A percentile compares a stretch with the other conserved stretches of the same genome.
These are phyloP conservation scores for Xenus cinereus DNA, from an alignment of 2,113 vertebrate species.

Conservation along the genomic window DNA sequence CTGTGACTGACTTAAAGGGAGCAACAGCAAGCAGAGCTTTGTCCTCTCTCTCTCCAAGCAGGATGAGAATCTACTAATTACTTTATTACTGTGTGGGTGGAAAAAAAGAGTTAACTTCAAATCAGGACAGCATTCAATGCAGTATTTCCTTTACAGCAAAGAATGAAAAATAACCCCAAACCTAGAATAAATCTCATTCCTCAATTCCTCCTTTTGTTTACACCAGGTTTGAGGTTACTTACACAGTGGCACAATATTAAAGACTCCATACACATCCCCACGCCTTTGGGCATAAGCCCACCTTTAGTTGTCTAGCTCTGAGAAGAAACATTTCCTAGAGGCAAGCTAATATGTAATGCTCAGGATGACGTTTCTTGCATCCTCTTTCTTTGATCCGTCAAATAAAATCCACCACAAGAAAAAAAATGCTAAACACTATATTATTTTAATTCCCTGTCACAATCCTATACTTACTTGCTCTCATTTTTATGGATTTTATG, in stretches of 20 bases:
- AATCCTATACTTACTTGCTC: background rate
- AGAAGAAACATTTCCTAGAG: background rate
- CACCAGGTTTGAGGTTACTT: background rate
- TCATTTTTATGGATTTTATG: background rate
- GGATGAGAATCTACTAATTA: slow-evolving; percentile 12
- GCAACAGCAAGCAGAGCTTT: background rate
- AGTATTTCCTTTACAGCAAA: background rate
- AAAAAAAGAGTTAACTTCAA: slow-evolving; percentile 4
- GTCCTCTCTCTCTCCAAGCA: background rate
- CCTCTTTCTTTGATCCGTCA: background rate
- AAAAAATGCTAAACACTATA: background rate
- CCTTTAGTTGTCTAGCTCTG: background rate
- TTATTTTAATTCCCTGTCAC: background rate
- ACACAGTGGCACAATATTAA: background rate
- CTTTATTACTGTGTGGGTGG: background rate
- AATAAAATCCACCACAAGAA: background rate
- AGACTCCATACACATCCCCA: background rate
- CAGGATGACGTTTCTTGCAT: background rate
- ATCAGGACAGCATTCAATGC: background rate
- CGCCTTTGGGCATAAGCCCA: background rate
- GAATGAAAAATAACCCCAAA: slow-evolving; percentile 2
- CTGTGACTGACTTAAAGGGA: background rate
- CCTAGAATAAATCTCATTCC: background rate
- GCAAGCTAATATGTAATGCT: background rate
- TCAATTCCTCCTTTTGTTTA: background rate